A percentile compares a stretch with the other conserved stretches of the same genome.
phyloP scores from a whole-genome alignment of 1,140 invertebrate genomes.

The Piezodorus guildinii region DNA sequence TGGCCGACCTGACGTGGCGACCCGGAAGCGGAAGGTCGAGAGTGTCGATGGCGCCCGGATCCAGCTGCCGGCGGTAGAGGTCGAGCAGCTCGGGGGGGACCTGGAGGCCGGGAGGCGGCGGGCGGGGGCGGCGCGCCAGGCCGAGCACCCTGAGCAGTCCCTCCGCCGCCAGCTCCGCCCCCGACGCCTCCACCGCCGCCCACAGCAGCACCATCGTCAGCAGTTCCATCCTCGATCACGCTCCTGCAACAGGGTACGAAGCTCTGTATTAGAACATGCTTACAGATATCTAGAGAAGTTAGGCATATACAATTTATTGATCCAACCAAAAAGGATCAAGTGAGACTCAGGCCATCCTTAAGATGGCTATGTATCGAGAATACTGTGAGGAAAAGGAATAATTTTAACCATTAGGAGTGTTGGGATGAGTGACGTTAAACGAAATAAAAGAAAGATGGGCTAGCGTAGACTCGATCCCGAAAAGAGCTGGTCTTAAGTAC shows the following conservation, averaged over 20 bases:
- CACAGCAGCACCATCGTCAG: conserved; percentile 35
- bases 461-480: too few species aligned
- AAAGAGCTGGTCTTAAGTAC: too few species aligned
- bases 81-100: conserved; percentile 69
- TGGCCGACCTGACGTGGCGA: conserved; percentile 54
- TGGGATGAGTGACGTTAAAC: too few species aligned
- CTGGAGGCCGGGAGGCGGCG: conserved; percentile 36
- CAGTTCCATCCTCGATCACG: conserved; percentile 40
- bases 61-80: conserved; percentile 56
- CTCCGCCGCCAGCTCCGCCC: conserved; percentile 18
- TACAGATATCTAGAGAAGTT: too few species aligned
- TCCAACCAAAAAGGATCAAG: too few species aligned
- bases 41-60: conserved; percentile 39
- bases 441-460: too few species aligned
- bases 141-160: conserved; percentile 60
- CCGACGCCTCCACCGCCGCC: conserved; percentile 26
- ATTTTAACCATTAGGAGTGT: too few species aligned
- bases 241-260: conserved; percentile 40
- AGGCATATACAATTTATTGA: too few species aligned
- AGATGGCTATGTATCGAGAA: too few species aligned
- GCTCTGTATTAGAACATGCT: too few species aligned
- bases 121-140: conserved; percentile 47
- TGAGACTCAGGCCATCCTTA: too few species aligned
- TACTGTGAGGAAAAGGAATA: too few species aligned
- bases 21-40: conserved; percentile 54